Conservation (phyloP, 2,888 invertebrate genomes). For the Zelleria hepariella region DNA sequence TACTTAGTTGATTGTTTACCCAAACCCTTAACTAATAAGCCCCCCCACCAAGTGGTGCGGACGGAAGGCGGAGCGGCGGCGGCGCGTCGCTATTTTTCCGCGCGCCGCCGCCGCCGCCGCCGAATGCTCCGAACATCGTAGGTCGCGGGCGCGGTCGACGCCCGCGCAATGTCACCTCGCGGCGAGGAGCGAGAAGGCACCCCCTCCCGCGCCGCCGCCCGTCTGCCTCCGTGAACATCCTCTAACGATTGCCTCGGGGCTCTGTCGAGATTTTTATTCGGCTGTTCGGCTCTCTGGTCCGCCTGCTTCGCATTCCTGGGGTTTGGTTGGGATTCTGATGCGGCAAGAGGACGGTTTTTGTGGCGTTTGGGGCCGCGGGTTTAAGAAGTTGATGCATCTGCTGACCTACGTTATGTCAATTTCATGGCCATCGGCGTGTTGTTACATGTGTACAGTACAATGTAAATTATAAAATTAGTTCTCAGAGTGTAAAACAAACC, state of each 20-base stretch:
- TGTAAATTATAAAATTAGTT: too few relatives aligned
- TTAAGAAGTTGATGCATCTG: too few relatives aligned
- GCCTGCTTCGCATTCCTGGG: background rate
- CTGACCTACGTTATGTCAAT: too few relatives aligned
- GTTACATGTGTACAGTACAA: too few relatives aligned
- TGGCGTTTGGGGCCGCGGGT: too few relatives aligned
- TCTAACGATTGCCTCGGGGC: background rate
- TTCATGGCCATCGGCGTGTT: too few relatives aligned
- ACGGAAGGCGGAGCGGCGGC: too few relatives aligned
- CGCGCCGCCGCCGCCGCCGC: constrained; percentile 20
- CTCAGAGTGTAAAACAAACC: too few relatives aligned
- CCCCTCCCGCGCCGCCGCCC: constrained; percentile 14
- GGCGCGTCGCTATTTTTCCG: constrained; percentile 27
- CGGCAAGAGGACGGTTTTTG: background rate
- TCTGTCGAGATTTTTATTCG: background rate
- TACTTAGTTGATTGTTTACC: too few relatives aligned
- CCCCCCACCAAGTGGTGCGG: too few relatives aligned
- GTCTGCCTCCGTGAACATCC: constrained; percentile 1
- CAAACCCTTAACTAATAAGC: too few relatives aligned
- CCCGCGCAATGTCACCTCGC: constrained; percentile 66
- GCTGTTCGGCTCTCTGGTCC: background rate
- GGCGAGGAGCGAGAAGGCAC: constrained; percentile 32
- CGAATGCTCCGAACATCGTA: constrained; percentile 38
- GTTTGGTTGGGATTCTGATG: background rate
- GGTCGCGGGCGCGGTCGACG: constrained; percentile 62